A percentile compares a stretch with the other conserved stretches of the same genome.
phyloP scores from a whole-genome alignment of 2,888 invertebrate genomes.

The Drosophila diplacantha region DNA sequence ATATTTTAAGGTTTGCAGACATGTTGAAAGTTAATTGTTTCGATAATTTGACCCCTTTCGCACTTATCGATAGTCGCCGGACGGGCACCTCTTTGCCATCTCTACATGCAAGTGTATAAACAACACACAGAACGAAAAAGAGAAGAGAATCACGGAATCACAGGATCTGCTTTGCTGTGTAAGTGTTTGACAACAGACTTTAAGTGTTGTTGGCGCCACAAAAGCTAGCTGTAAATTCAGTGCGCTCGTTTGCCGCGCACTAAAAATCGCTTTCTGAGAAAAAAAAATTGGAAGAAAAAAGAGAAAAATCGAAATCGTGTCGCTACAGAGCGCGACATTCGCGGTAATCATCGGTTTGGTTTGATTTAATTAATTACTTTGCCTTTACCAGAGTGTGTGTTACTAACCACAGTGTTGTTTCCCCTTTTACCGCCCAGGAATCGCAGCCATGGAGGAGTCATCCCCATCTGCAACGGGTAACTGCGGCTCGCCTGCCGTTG shows the following conservation, averaged over 20 bases:
- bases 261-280: neutral
- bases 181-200: neutral
- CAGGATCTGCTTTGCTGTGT: conserved; percentile 4
- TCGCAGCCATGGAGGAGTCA: conserved; percentile 24
- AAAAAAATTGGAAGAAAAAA: neutral
- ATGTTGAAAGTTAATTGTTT: too few relatives aligned
- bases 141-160: neutral
- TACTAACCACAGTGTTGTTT: neutral
- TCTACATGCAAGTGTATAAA: conserved; percentile 12
- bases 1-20: too few relatives aligned
- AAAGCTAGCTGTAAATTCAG: conserved; percentile 6
- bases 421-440: neutral
- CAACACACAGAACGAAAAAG: neutral
- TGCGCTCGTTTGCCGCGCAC: neutral
- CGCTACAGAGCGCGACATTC: neutral
- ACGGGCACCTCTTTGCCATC: neutral
- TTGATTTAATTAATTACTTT: neutral
- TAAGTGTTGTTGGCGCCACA: neutral
- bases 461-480: neutral
- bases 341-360: neutral
- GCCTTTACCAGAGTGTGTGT: neutral
- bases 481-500: conserved; percentile 8
- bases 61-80: neutral
- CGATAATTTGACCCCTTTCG: neutral
- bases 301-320: neutral